These are phyloP conservation scores for Lonchura striata DNA, from an alignment of 2,113 vertebrate genomes.

Conservation along the genomic window DNA sequence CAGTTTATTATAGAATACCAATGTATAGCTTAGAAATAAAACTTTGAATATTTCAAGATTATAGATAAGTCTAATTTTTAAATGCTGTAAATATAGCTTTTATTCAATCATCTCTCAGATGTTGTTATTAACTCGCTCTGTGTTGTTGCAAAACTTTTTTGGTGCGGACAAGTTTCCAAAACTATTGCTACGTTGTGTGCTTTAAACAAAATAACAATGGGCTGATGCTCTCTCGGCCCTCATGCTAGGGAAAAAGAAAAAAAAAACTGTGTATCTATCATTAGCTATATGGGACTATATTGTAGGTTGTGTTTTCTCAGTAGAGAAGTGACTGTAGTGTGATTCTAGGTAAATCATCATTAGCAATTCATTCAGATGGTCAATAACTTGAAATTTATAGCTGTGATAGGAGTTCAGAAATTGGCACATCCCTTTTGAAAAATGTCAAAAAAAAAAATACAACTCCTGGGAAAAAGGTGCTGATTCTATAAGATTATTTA, in stretches of 20 bases:
- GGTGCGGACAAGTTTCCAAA: constrained; percentile 86
- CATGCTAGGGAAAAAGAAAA: constrained; percentile 79
- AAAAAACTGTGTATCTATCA: constrained; percentile 88
- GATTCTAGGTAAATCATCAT: constrained; percentile 86
- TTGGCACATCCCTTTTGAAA: constrained; percentile 83
- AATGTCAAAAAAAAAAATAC: constrained; percentile 72
- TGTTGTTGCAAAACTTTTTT: constrained; percentile 86
- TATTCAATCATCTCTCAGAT: constrained; percentile 83
- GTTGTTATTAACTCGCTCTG: constrained; percentile 87
- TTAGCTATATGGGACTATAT: constrained; percentile 88
- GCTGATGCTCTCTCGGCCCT: constrained; percentile 70
- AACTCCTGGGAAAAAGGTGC: constrained; percentile 87
- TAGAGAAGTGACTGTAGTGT: constrained; percentile 90
- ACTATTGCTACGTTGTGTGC: constrained; percentile 87
- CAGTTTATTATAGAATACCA: constrained; percentile 94
- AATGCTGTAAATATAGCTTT: constrained; percentile 96
- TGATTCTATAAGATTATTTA: constrained; percentile 87
- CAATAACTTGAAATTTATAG: constrained; percentile 85
- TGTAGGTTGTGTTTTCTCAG: constrained; percentile 90
- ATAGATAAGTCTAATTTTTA: constrained; percentile 92
- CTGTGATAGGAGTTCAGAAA: constrained; percentile 84
- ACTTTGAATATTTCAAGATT: constrained; percentile 92
- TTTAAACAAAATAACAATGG: constrained; percentile 82
- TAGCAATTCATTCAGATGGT: constrained; percentile 87
- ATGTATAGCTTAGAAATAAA: constrained; percentile 97